These are phyloP conservation scores for Budorcas taxicolor DNA, from an alignment of 2,113 vertebrate species.

Conservation along the genomic window DNA sequence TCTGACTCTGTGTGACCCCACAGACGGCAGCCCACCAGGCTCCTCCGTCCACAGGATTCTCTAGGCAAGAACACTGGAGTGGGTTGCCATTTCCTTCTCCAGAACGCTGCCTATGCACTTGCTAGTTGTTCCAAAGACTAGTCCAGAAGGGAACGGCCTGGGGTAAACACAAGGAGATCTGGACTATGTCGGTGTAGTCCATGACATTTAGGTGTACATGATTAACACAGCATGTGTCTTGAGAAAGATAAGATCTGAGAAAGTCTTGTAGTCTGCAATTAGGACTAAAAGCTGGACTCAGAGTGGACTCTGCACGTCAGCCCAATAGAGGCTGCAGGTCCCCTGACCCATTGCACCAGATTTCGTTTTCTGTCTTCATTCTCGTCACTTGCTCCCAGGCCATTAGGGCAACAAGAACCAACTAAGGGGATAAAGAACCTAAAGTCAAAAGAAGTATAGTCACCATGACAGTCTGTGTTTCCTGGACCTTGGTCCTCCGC, in stretches of 20 bases:
- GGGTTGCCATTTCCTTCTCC: not conserved
- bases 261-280: not conserved
- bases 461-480: not conserved
- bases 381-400: not conserved
- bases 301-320: not conserved
- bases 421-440: not conserved
- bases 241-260: not conserved
- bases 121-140: not conserved
- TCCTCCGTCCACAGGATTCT: not conserved
- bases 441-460: not conserved
- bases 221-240: not conserved
- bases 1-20: not conserved
- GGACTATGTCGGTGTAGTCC: not conserved
- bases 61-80: not conserved
- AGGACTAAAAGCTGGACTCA: not conserved
- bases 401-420: not conserved
- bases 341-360: not conserved
- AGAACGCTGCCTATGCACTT: not conserved
- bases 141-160: not conserved
- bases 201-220: not conserved
- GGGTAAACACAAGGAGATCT: not conserved
- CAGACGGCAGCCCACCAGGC: not conserved
- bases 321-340: not conserved
- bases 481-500: not conserved
- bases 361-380: not conserved